Evolutionary conservation across 2,797 vertebrate species (phyloP).

Genomic region (Anolis apletophallus): DNA sequence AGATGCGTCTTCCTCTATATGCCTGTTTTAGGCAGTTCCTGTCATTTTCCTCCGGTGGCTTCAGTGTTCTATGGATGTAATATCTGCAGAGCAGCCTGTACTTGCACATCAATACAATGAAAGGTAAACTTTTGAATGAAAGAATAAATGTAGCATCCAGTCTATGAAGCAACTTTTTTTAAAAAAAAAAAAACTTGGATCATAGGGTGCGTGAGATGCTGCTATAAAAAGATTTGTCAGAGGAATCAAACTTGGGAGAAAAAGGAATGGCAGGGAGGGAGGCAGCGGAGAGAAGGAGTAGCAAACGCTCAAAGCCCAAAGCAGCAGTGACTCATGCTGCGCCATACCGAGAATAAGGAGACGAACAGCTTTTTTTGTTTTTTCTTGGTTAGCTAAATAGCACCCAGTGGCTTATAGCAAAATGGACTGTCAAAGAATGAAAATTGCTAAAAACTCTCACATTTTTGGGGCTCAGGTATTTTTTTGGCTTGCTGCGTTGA

Average conservation of each 20-base stretch:
- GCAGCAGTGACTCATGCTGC: conserved; percentile 24
- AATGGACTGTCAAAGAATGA: neutral
- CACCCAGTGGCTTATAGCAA: conserved; percentile 14
- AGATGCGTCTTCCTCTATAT: neutral
- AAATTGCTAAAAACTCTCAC: neutral
- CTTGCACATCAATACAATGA: neutral
- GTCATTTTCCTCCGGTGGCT: neutral
- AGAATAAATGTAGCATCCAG: neutral
- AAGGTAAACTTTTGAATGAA: conserved; percentile 10
- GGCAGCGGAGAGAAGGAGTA: neutral
- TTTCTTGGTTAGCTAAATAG: conserved; percentile 3
- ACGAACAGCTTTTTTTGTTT: conserved; percentile 12
- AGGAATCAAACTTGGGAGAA: conserved; percentile 13
- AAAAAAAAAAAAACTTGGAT: neutral
- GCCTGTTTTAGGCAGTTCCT: neutral
- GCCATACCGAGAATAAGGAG: conserved; percentile 8
- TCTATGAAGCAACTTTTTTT: neutral
- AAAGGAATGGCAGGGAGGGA: neutral
- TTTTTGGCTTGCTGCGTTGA: neutral
- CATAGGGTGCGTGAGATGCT: neutral
- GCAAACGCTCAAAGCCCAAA: neutral
- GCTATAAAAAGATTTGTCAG: conserved; percentile 32
- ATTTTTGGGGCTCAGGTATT: neutral
- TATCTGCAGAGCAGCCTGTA: neutral
- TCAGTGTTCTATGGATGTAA: neutral